Evolutionary conservation across 2,113 vertebrate genomes (phyloP).

Genomic region (Pseudorasbora parva): DNA sequence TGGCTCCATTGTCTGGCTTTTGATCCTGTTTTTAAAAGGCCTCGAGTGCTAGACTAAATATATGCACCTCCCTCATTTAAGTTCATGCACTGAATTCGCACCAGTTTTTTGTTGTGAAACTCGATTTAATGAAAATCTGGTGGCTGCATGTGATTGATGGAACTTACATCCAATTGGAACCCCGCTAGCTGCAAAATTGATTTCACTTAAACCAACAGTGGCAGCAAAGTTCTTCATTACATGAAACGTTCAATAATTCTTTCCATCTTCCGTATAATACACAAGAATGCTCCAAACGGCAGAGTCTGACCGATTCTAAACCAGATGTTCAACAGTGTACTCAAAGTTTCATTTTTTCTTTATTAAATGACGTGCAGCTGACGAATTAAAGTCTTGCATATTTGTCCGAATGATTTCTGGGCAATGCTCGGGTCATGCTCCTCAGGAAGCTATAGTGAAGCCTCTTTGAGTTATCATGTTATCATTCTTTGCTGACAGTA

Average conservation of each 20-base stretch:
- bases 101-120: conserved; percentile 60
- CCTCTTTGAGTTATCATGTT: conserved; percentile 91
- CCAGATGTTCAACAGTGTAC: conserved; percentile 85
- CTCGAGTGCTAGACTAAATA: conserved; percentile 76
- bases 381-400: conserved; percentile 86
- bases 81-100: conserved; percentile 56
- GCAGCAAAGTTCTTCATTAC: conserved; percentile 86
- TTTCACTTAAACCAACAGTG: conserved; percentile 80
- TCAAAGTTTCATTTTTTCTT: conserved; percentile 84
- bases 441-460: conserved; percentile 83
- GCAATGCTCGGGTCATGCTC: conserved; percentile 87
- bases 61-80: conserved; percentile 63
- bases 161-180: conserved; percentile 82
- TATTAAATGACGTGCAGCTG: conserved; percentile 85
- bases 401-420: conserved; percentile 86
- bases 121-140: conserved; percentile 76
- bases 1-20: conserved; percentile 72
- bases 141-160: conserved; percentile 81
- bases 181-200: conserved; percentile 79
- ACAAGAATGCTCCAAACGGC: conserved; percentile 82
- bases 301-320: conserved; percentile 84
- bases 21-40: conserved; percentile 71
- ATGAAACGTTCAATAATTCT: conserved; percentile 85
- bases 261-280: conserved; percentile 82
- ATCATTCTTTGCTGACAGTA: conserved; percentile 91